A percentile compares a stretch with the other conserved stretches of the same genome.
These are phyloP conservation scores for Sandelia bainsii DNA, from an alignment of 2,797 vertebrate genomes.

Conservation along the genomic window DNA sequence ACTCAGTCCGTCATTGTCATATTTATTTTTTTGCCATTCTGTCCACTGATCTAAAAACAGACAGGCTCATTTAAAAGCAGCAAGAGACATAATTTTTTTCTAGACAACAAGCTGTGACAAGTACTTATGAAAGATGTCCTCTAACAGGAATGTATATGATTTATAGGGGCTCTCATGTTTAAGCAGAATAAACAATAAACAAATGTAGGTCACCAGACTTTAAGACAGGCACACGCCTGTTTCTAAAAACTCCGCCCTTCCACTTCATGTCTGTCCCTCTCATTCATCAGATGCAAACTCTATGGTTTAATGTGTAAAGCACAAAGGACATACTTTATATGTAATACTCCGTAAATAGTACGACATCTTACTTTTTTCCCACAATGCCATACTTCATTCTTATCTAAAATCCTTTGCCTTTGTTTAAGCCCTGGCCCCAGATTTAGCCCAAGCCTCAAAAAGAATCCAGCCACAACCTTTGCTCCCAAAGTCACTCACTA, in stretches of 20 bases:
- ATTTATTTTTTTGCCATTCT: constrained; percentile 34
- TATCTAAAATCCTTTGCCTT: constrained; percentile 37
- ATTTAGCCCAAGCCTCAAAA: constrained; percentile 47
- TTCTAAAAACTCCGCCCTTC: constrained; percentile 49
- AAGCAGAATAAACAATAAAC: constrained; percentile 71
- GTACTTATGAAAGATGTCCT: constrained; percentile 54
- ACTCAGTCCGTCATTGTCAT: constrained; percentile 37
- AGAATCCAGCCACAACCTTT: constrained; percentile 31
- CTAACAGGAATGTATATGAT: constrained; percentile 62
- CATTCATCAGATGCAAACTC: constrained; percentile 33
- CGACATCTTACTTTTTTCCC: constrained; percentile 39
- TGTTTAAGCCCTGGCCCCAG: constrained; percentile 36
- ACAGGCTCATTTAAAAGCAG: constrained; percentile 41
- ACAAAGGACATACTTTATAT: constrained; percentile 30
- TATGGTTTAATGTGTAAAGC: constrained; percentile 21
- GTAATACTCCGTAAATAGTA: constrained; percentile 21
- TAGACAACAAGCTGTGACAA: constrained; percentile 33
- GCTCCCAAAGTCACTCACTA: constrained; percentile 15
- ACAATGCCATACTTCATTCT: constrained; percentile 23
- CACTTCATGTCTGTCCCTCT: constrained; percentile 24
- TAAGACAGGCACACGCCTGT: constrained; percentile 56
- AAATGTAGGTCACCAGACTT: constrained; percentile 80
- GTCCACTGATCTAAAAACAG: constrained; percentile 74
- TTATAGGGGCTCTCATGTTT: constrained; percentile 41
- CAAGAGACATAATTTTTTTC: constrained; percentile 49